Evolutionary conservation across 1,140 invertebrate species (phyloP).

Genomic region (Phthorimaea operculella): DNA sequence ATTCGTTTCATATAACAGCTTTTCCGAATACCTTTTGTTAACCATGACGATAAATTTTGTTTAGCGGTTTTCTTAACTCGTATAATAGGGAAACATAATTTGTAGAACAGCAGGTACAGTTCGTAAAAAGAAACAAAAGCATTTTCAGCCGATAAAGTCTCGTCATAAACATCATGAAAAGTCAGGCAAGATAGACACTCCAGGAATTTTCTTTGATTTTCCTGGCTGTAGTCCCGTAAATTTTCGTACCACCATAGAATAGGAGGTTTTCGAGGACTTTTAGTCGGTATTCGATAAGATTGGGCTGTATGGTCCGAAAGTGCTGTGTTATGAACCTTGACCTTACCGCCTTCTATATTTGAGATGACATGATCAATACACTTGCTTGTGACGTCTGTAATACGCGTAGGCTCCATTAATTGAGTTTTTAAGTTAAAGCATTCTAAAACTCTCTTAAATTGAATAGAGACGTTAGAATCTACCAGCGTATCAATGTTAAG

Average conservation of each 20-base stretch:
- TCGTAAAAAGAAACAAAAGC: slow-evolving; percentile 3
- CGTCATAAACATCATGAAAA: neutral
- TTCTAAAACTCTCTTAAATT: neutral
- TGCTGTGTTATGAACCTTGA: neutral
- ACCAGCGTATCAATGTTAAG: slow-evolving; percentile 1
- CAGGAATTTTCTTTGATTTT: slow-evolving; percentile 2
- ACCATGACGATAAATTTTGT: neutral
- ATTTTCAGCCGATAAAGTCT: neutral
- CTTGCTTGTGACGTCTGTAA: neutral
- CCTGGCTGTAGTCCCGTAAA: slow-evolving; percentile 1
- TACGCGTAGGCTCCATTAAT: slow-evolving; percentile 1
- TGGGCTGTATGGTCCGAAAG: slow-evolving; percentile 7
- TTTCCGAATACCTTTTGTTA: slow-evolving; percentile 8
- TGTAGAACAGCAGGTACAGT: neutral
- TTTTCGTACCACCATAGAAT: slow-evolving; percentile 3
- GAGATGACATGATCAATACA: slow-evolving; percentile 6
- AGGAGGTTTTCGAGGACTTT: neutral
- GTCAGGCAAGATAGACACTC: neutral
- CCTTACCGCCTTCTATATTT: neutral
- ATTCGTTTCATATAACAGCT: slow-evolving; percentile 1
- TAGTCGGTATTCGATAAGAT: neutral
- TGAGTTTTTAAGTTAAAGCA: neutral
- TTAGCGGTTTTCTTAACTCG: neutral
- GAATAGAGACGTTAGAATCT: neutral
- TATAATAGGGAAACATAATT: slow-evolving; percentile 1